A percentile compares a stretch with the other conserved stretches of the same genome.
phyloP scores from a whole-genome alignment of 1,140 invertebrate species.

The Drosophila chauvacae region DNA sequence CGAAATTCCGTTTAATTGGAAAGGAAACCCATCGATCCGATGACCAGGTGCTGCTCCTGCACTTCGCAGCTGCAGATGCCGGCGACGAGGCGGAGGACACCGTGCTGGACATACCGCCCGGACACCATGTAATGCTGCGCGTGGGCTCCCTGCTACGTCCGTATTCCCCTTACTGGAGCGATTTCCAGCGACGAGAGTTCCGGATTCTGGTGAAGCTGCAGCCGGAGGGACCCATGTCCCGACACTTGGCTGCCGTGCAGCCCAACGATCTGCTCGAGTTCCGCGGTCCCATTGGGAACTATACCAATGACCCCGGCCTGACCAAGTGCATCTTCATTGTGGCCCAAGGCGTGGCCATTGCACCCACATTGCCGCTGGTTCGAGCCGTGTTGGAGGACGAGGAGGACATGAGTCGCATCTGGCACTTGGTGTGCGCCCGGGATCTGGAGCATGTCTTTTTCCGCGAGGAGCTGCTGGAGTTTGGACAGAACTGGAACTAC shows the following conservation, averaged over 20 bases:
- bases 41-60: slow-evolving; percentile 54
- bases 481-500: slow-evolving; percentile 77
- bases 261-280: slow-evolving; percentile 64
- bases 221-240: slow-evolving; percentile 66
- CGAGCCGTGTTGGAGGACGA: slow-evolving; percentile 71
- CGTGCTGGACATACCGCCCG: slow-evolving; percentile 72
- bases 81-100: slow-evolving; percentile 3
- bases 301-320: slow-evolving; percentile 28
- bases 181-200: slow-evolving; percentile 60
- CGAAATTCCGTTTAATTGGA: slow-evolving; percentile 50
- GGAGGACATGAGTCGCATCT: slow-evolving; percentile 71
- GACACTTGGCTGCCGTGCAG: slow-evolving; percentile 34
- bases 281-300: slow-evolving; percentile 75
- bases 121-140: slow-evolving; percentile 78
- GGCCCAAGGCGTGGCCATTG: slow-evolving; percentile 77
- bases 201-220: slow-evolving; percentile 76
- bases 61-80: slow-evolving; percentile 33
- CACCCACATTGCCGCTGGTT: slow-evolving; percentile 69
- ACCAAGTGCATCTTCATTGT: slow-evolving; percentile 59
- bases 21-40: slow-evolving; percentile 21
- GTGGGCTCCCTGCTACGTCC: slow-evolving; percentile 54
- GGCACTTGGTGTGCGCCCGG: slow-evolving; percentile 64
- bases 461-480: slow-evolving; percentile 64
- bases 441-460: slow-evolving; percentile 72
- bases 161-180: slow-evolving; percentile 78